These are phyloP conservation scores for Macquaria australasica DNA, from an alignment of 2,113 vertebrate genomes.

Conservation along the genomic window DNA sequence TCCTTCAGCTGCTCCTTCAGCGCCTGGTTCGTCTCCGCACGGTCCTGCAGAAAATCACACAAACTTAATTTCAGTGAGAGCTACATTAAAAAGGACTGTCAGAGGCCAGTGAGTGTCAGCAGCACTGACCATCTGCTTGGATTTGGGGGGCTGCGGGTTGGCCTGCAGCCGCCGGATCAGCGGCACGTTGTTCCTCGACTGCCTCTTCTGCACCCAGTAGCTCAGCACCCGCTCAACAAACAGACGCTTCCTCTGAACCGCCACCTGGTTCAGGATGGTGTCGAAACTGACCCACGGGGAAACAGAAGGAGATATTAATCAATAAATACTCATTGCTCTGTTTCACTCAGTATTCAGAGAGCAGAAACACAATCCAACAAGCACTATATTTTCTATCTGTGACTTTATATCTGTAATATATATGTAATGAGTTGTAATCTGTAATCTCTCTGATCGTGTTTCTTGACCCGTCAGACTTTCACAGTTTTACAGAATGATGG, in stretches of 20 bases:
- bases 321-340: neutral
- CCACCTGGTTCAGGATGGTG: constrained; percentile 97
- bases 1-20: constrained; percentile 97
- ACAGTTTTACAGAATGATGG: neutral
- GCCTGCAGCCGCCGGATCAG: constrained; percentile 95
- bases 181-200: constrained; percentile 95
- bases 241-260: constrained; percentile 94
- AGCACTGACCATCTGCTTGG: constrained; percentile 86
- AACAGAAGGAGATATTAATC: neutral
- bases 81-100: neutral
- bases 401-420: neutral
- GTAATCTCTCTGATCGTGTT: neutral
- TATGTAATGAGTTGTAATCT: neutral
- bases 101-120: too few species aligned
- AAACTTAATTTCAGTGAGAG: neutral
- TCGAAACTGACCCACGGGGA: constrained; percentile 86
- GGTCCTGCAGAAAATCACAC: constrained; percentile 78
- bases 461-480: neutral
- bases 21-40: constrained; percentile 87
- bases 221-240: constrained; percentile 95
- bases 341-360: neutral
- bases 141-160: constrained; percentile 90
- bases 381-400: neutral
- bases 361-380: neutral
- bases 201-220: constrained; percentile 97